These are phyloP conservation scores for Teinopalpus imperialis DNA, from an alignment of 2,888 invertebrate genomes.

Conservation along the genomic window DNA sequence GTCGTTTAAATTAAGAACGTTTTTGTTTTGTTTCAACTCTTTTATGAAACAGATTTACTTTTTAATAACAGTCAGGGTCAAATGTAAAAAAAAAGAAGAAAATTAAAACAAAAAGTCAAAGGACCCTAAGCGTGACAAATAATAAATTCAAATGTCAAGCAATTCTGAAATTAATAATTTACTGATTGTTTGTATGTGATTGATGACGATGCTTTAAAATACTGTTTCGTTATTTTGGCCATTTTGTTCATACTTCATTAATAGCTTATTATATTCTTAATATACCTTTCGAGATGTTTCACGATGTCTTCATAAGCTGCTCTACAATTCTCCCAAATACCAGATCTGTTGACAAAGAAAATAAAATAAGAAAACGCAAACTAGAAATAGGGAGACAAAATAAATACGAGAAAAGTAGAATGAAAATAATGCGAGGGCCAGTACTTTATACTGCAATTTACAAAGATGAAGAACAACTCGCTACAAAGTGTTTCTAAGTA, in stretches of 20 bases:
- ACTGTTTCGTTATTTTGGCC: too few species aligned
- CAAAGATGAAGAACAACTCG: conserved; percentile 47
- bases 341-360: conserved; percentile 85
- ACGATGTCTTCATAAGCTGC: conserved; percentile 97
- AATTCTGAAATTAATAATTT: not conserved
- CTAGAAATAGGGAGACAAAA: conserved; percentile 45
- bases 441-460: conserved; percentile 34
- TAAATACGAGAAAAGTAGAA: conserved; percentile 41
- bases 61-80: too few species aligned
- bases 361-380: conserved; percentile 65
- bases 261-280: too few species aligned
- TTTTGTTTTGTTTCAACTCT: too few species aligned
- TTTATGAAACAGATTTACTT: too few species aligned
- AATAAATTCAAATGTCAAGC: not conserved
- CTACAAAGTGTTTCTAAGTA: conserved; percentile 54
- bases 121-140: not conserved
- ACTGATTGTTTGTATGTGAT: not conserved
- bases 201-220: not conserved
- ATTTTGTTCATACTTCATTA: too few species aligned
- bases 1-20: conserved; percentile 55
- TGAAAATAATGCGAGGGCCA: conserved; percentile 31
- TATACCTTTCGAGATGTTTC: conserved; percentile 96
- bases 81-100: not conserved
- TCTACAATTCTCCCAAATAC: conserved; percentile 97
- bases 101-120: not conserved